Base-by-base conservation (phyloP, 2,113 vertebrate species). In the Otocyon megalotis region DNA sequence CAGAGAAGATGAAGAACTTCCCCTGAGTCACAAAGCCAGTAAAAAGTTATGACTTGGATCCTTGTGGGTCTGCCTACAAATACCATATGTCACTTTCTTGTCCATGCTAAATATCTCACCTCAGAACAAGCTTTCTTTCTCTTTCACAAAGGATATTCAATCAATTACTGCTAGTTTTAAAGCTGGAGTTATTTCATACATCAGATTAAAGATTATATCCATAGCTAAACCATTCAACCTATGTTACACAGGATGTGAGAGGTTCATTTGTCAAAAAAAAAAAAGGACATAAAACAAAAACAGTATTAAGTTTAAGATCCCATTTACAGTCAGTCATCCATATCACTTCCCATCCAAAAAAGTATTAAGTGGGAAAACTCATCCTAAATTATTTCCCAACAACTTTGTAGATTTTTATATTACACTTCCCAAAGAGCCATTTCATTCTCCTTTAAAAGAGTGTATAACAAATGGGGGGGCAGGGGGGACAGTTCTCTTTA, bases 91-190 rank as follows among this genome's bases (percentile, higher is more conserved):
- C 43, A 65, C 19, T 43, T 54, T 69, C 48, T 37, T 50, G 5
- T 56, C 28, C 50, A 93, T 26, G 82, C 48, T 48, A 35, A 65
- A 24, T 67, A 74, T 62, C 56, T 82, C 67, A 82, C 28, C 14
- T 85, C 28, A 88, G 35, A n/a, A 76, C 48, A 82, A 92, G 28
- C 65, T 48, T 43, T 35, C 53, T n/a, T 87, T 72, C 71, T 26
- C 67, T 81, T 65, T 86, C 90, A 88, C 35, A 82, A 88, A 92
- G 28, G 65, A 88, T 74, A 62, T 81, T 62, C 84, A 82, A 87
- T 77, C 19, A 80, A 28, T n/a, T 63, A 95, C 53, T 86, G 15
- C 26, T 81, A 88, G 26, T 62, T 81, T 77, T 84, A 92, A 48
- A 81, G 65, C 14, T 77, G 32, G 58, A 53, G 62, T 91, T 69